These are phyloP conservation scores for Amazona guildingii DNA, from an alignment of 2,113 vertebrate genomes.

Conservation along the genomic window DNA sequence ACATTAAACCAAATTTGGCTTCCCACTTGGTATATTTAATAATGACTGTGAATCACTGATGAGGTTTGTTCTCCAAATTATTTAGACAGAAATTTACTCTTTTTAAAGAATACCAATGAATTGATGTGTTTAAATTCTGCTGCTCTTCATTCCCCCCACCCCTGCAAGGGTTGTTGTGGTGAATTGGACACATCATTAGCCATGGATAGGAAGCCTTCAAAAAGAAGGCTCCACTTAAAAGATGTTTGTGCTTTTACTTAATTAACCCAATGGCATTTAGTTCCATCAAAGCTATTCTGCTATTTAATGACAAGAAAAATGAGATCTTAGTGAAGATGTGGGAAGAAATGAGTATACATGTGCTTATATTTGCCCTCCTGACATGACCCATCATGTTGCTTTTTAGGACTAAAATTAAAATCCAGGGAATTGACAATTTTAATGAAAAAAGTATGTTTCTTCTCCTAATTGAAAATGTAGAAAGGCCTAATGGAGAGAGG, in stretches of 20 bases:
- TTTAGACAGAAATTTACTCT: not conserved
- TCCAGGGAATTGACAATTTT: not conserved
- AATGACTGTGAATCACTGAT: not conserved
- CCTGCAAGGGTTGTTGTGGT: not conserved
- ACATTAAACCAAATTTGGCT: not conserved
- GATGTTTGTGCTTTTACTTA: not conserved
- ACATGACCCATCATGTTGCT: not conserved
- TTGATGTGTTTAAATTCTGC: not conserved
- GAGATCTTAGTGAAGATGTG: not conserved
- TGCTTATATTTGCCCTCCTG: constrained; percentile 42
- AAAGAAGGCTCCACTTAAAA: not conserved
- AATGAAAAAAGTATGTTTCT: not conserved
- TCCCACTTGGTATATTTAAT: not conserved
- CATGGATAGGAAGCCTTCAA: not conserved
- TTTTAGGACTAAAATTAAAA: constrained; percentile 28
- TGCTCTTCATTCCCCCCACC: not conserved
- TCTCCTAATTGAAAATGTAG: constrained; percentile 10
- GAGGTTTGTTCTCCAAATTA: not conserved
- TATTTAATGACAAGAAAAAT: constrained; percentile 28
- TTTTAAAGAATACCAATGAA: not conserved
- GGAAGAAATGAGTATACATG: constrained; percentile 6
- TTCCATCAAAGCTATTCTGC: constrained; percentile 14
- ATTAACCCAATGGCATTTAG: constrained; percentile 37
- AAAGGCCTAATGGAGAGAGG: not conserved
- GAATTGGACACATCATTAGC: not conserved